These are phyloP conservation scores for Psococerastis gibbosa DNA, from an alignment of 2,888 invertebrate genomes.

Conservation along the genomic window DNA sequence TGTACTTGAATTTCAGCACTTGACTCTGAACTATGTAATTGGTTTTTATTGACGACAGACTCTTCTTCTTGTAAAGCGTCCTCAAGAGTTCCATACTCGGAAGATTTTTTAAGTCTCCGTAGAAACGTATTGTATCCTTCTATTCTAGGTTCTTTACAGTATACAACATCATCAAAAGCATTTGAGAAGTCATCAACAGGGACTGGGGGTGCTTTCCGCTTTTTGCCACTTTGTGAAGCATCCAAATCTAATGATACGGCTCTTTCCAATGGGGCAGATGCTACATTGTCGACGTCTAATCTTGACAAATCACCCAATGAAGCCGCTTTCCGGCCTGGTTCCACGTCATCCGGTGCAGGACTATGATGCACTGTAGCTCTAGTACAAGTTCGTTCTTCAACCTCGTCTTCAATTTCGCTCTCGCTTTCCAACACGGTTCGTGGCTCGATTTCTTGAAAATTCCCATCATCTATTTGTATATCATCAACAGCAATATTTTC, in stretches of 20 bases:
- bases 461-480: too few relatives aligned
- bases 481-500: too few relatives aligned
- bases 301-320: constrained; percentile 61
- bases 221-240: constrained; percentile 22
- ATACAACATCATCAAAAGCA: constrained; percentile 19
- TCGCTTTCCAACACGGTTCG: constrained; percentile 22
- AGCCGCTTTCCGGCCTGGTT: constrained; percentile 50
- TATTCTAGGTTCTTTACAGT: constrained; percentile 22
- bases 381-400: constrained; percentile 49
- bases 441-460: neutral
- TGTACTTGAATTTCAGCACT: neutral
- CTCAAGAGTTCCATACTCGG: constrained; percentile 56
- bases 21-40: neutral
- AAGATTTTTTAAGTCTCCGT: constrained; percentile 48
- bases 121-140: constrained; percentile 49
- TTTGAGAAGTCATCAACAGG: constrained; percentile 20
- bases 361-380: constrained; percentile 57
- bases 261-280: constrained; percentile 32
- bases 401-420: neutral
- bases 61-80: constrained; percentile 31
- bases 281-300: constrained; percentile 29
- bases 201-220: constrained; percentile 46
- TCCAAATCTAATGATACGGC: constrained; percentile 52
- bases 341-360: constrained; percentile 35
- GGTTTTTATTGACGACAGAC: neutral